Evolutionary conservation across 2,797 vertebrate species (phyloP).

Genomic region (Sebastiscus albofasciatus): DNA sequence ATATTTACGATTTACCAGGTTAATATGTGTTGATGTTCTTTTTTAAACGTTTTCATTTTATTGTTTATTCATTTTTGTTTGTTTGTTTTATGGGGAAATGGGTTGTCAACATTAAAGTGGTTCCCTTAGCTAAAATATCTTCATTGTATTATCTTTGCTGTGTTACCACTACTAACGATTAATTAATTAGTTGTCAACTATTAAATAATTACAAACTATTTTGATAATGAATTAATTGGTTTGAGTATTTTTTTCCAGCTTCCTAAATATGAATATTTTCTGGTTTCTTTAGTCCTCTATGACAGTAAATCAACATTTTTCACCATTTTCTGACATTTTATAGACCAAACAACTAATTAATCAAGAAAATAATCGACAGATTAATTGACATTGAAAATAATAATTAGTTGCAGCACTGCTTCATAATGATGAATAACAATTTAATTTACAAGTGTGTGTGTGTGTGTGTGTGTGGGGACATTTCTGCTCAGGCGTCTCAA

Average conservation of each 20-base stretch:
- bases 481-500: neutral
- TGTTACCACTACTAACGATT: neutral
- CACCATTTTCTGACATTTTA: too few species aligned
- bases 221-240: too few species aligned
- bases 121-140: neutral
- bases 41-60: neutral
- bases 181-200: too few species aligned
- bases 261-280: too few species aligned
- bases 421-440: neutral
- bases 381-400: too few species aligned
- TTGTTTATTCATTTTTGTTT: neutral
- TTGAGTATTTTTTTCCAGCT: too few species aligned
- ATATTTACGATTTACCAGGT: neutral
- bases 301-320: too few species aligned
- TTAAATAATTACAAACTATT: too few species aligned
- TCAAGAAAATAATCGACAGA: too few species aligned
- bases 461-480: neutral
- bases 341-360: too few species aligned
- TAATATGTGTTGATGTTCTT: neutral
- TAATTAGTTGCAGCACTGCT: too few species aligned
- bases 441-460: neutral
- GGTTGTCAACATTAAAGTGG: neutral
- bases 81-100: neutral
- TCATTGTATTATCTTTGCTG: neutral
- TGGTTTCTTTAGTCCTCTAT: too few species aligned